Percentiles rank a stretch among this genome's conserved stretches.
Conservation (phyloP, 2,888 invertebrate genomes). For the Drosophila cognata region DNA sequence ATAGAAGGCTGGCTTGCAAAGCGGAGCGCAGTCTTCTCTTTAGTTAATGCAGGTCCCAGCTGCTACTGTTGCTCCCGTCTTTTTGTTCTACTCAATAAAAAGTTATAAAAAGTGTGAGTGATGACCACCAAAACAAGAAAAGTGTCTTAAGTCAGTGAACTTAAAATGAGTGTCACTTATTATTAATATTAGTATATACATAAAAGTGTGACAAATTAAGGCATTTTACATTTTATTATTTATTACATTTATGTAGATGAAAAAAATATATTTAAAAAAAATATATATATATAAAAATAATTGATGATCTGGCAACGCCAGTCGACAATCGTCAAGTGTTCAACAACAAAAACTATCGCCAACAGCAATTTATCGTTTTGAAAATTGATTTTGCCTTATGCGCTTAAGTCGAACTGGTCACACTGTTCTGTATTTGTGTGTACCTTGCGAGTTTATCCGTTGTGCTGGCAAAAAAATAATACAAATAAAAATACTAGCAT, state of each 20-base stretch:
- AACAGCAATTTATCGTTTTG: background rate
- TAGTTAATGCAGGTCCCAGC: constrained; percentile 3
- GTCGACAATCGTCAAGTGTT: background rate
- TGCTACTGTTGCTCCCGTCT: background rate
- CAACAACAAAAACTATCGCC: background rate
- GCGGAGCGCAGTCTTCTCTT: constrained; percentile 23
- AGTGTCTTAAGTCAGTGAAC: background rate
- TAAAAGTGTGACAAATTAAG: background rate
- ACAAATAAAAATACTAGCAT: constrained; percentile 17
- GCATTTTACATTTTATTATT: background rate
- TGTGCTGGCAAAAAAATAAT: constrained; percentile 33
- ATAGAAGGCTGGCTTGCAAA: constrained; percentile 22
- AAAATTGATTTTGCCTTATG: background rate
- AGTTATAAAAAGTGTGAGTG: constrained; percentile 4
- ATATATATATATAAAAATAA: background rate
- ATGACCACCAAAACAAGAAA: background rate
- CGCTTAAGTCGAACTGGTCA: constrained; percentile 20
- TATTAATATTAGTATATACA: background rate
- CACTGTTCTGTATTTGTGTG: constrained; percentile 42
- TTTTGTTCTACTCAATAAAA: background rate
- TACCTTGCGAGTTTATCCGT: constrained; percentile 39
- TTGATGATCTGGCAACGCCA: background rate
- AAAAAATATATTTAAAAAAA: background rate
- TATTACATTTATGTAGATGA: background rate
- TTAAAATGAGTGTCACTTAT: background rate